A percentile compares a stretch with the other conserved stretches of the same genome.
Conservation (phyloP, 2,797 vertebrate genomes). For the Pteropus rufus region DNA sequence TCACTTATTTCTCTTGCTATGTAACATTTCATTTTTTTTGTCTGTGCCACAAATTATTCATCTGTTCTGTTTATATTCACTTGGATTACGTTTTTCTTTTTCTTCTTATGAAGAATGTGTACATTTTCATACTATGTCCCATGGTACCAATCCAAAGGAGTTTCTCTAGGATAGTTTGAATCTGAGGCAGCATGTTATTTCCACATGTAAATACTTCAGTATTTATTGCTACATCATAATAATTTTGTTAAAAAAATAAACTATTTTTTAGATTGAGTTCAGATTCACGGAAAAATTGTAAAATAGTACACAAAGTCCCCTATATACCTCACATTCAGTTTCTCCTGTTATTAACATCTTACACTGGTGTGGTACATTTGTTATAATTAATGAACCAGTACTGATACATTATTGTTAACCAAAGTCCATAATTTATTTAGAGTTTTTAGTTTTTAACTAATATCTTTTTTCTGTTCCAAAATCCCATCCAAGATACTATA, state of each 20-base stretch:
- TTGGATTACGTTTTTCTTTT: background rate
- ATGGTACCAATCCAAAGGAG: background rate
- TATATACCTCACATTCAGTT: background rate
- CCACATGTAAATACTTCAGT: background rate
- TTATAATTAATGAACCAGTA: background rate
- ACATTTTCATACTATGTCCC: background rate
- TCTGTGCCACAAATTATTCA: background rate
- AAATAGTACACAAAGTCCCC: background rate
- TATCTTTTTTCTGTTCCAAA: background rate
- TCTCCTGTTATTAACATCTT: background rate
- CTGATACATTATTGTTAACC: background rate
- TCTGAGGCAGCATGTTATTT: background rate
- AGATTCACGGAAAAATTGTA: background rate
- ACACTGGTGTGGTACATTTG: background rate
- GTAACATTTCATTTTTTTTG: background rate
- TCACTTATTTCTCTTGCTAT: background rate
- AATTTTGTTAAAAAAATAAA: background rate
- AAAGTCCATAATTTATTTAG: background rate
- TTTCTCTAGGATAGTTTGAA: background rate
- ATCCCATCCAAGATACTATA: background rate
- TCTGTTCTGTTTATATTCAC: background rate
- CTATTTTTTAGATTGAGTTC: background rate
- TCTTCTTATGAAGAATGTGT: background rate
- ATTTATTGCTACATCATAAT: background rate
- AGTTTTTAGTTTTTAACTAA: background rate